Conservation (phyloP, 2,113 vertebrate species). For the Atlantisia rogersi region DNA sequence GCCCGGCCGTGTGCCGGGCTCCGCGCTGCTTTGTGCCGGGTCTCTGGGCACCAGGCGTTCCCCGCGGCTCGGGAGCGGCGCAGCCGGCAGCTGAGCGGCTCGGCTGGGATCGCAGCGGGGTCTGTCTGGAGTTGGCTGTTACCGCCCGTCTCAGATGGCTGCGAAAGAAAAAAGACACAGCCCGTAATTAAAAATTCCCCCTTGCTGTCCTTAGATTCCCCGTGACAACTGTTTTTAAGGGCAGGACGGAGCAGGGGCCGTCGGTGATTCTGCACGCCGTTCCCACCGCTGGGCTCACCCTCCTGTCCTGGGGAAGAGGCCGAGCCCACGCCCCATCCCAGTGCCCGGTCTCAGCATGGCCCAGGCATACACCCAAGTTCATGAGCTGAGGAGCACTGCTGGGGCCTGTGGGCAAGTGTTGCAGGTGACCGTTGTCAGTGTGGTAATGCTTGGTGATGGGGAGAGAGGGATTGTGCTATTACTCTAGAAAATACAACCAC, state of each 20-base stretch:
- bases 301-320: accelerated
- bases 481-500: background rate
- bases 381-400: background rate
- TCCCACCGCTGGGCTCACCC: background rate
- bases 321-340: background rate
- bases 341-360: too few species aligned
- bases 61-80: accelerated
- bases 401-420: too few species aligned
- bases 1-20: too few species aligned
- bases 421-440: background rate
- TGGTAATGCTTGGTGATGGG: background rate
- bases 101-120: background rate
- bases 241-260: background rate
- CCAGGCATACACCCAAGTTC: accelerated
- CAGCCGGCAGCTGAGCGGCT: background rate
- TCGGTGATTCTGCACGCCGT: too few species aligned
- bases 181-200: background rate
- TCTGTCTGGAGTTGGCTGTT: background rate
- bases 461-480: too few species aligned
- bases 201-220: background rate
- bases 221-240: too few species aligned
- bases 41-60: background rate
- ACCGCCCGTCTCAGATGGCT: background rate
- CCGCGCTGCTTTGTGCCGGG: too few species aligned
- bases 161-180: too few species aligned